Conservation (phyloP, 2,113 vertebrate genomes). For the Brienomyrus longianalis region DNA sequence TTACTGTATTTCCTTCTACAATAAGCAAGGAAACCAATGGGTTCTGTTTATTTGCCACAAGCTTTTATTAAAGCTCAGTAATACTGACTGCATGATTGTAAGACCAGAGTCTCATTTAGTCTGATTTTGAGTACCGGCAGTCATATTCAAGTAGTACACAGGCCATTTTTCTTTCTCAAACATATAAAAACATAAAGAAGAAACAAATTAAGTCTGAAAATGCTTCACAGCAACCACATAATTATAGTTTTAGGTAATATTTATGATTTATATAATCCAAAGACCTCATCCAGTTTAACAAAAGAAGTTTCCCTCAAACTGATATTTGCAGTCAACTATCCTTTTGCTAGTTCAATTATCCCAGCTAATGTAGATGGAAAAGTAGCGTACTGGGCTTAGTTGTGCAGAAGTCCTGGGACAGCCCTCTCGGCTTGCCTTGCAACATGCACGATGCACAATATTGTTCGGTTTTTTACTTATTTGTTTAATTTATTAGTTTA, state of each 20-base stretch:
- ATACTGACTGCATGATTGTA: neutral
- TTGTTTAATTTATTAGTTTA: neutral
- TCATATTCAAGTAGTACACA: neutral
- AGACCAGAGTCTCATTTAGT: neutral
- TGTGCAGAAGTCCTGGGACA: neutral
- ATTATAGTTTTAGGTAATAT: neutral
- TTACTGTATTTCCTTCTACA: slow-evolving; percentile 47
- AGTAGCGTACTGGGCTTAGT: neutral
- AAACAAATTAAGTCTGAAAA: neutral
- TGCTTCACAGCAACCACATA: neutral
- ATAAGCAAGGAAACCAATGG: slow-evolving; percentile 52
- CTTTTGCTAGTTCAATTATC: neutral
- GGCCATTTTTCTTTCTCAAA: neutral
- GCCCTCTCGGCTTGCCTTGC: neutral
- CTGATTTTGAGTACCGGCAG: neutral
- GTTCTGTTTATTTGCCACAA: slow-evolving; percentile 13
- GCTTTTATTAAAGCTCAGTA: neutral
- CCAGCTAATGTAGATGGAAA: neutral
- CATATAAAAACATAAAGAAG: neutral
- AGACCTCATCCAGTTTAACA: neutral
- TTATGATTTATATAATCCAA: neutral
- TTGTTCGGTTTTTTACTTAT: neutral
- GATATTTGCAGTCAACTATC: neutral
- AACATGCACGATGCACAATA: neutral
- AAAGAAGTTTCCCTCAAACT: neutral